These are phyloP conservation scores for Sigmodon hispidus DNA, from an alignment of 2,113 vertebrate species.

Conservation along the genomic window DNA sequence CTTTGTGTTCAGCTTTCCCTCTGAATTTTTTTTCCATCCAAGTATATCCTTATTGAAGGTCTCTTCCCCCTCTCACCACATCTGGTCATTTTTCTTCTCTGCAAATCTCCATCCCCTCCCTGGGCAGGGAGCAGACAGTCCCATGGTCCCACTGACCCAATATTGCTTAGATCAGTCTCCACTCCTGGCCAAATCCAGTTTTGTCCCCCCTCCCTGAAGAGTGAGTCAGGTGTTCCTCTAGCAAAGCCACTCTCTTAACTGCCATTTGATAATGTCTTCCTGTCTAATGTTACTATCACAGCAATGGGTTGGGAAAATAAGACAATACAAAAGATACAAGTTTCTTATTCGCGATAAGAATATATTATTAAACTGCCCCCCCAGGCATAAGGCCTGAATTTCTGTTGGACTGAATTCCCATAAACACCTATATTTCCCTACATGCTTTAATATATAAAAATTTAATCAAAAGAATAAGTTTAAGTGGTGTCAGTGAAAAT, in stretches of 20 bases:
- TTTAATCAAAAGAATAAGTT: not conserved
- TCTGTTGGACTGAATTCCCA: not conserved
- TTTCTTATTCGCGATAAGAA: conserved; percentile 42
- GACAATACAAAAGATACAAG: conserved; percentile 29
- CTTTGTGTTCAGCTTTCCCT: no score
- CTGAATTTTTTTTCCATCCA: no score
- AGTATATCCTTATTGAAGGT: no score
- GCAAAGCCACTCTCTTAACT: not conserved
- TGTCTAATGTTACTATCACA: conserved; percentile 1
- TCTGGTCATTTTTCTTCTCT: no score
- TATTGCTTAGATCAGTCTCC: no score
- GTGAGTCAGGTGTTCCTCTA: no score
- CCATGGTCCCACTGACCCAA: no score
- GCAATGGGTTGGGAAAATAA: conserved; percentile 39
- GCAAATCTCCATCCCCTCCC: no score
- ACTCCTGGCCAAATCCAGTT: no score
- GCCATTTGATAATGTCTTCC: not conserved
- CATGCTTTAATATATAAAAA: not conserved
- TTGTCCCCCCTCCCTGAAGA: no score
- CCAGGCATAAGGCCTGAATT: not conserved
- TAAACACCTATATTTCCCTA: not conserved
- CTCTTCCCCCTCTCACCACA: no score
- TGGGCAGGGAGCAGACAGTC: no score
- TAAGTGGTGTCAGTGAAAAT: not conserved
- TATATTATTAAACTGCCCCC: conserved; percentile 39